Evolutionary conservation across 2,113 vertebrate species (phyloP).

Genomic region (Alces alces): DNA sequence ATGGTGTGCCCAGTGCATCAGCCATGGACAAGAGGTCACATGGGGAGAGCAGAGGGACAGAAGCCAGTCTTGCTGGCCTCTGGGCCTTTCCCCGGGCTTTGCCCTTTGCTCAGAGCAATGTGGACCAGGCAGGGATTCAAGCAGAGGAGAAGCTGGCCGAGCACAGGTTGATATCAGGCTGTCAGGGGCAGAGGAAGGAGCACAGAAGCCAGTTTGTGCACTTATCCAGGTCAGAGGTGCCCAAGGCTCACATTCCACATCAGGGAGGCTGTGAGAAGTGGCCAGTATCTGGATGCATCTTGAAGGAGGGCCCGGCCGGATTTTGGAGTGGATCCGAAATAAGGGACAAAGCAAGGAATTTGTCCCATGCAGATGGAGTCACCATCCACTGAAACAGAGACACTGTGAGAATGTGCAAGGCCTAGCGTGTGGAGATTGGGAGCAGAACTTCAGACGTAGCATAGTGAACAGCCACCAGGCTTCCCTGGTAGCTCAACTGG

Average conservation of each 20-base stretch:
- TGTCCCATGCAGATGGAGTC: neutral
- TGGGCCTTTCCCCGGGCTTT: neutral
- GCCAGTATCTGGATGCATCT: neutral
- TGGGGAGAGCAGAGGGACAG: neutral
- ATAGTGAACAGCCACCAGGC: neutral
- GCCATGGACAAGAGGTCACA: rapidly evolving
- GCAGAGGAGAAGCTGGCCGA: neutral
- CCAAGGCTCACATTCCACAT: rapidly evolving
- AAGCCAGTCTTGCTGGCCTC: too few species aligned
- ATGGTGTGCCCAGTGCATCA: rapidly evolving
- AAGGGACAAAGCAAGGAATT: neutral
- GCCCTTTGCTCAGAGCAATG: neutral
- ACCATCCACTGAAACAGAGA: neutral
- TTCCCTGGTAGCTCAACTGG: neutral
- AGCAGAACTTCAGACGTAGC: neutral
- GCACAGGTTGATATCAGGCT: neutral
- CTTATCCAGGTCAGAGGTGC: neutral
- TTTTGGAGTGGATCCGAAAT: neutral
- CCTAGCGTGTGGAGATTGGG: neutral
- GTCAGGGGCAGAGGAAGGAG: neutral
- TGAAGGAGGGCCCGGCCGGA: neutral
- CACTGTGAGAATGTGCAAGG: neutral
- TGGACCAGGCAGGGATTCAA: neutral
- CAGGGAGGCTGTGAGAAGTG: neutral
- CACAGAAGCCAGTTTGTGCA: neutral